These are phyloP conservation scores for Tiphia femorata DNA, from an alignment of 2,888 invertebrate genomes.

Conservation along the genomic window DNA sequence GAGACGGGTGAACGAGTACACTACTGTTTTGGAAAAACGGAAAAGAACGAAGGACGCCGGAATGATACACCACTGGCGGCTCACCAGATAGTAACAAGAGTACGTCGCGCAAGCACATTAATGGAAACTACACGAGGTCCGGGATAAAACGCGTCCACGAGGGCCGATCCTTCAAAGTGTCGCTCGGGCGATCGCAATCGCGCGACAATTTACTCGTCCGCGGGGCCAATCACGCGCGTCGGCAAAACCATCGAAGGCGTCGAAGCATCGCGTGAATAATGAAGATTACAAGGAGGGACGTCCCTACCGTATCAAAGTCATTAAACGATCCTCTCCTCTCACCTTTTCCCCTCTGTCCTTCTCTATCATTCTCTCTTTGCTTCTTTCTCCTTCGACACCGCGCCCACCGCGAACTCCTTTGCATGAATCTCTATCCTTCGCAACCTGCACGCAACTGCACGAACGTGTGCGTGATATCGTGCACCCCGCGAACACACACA, in stretches of 20 bases:
- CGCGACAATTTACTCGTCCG: conserved; percentile 7
- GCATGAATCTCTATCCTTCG: not conserved
- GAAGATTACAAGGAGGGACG: conserved; percentile 36
- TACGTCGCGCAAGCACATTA: too few species aligned
- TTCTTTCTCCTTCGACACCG: not conserved
- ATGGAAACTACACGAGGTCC: conserved; percentile 10
- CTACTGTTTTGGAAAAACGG: too few species aligned
- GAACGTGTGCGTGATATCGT: not conserved
- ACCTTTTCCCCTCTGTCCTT: not conserved
- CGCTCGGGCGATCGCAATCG: conserved; percentile 16
- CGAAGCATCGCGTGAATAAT: conserved; percentile 36
- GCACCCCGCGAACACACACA: not conserved
- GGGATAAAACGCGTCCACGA: not conserved
- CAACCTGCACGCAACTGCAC: not conserved
- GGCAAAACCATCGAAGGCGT: conserved; percentile 16
- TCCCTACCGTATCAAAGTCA: conserved; percentile 38
- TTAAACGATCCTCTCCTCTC: conserved; percentile 21
- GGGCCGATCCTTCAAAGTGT: conserved; percentile 14
- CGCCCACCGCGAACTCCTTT: not conserved
- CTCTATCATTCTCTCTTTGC: not conserved
- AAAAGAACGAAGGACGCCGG: too few species aligned
- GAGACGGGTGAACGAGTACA: not conserved
- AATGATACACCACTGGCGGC: too few species aligned
- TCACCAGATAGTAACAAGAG: too few species aligned
- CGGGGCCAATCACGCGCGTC: conserved; percentile 4